These are phyloP conservation scores for Eulemur rufifrons DNA, from an alignment of 2,113 vertebrate species.

Conservation along the genomic window DNA sequence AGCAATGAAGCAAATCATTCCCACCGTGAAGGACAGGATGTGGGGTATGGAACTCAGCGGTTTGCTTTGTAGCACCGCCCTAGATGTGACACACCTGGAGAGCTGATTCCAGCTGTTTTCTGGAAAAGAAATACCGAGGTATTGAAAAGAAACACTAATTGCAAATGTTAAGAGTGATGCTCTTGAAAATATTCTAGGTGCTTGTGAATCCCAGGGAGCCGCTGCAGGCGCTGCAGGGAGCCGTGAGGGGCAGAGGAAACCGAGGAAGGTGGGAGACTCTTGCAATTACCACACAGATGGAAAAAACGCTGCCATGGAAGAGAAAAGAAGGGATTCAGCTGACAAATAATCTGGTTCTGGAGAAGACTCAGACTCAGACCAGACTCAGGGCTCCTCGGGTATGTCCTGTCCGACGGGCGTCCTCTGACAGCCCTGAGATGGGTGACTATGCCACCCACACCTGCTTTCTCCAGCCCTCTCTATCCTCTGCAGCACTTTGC, in stretches of 20 bases:
- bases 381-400: background rate
- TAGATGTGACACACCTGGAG: background rate
- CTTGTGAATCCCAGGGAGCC: background rate
- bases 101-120: background rate
- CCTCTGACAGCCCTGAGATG: no score
- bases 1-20: no score
- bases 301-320: accelerated
- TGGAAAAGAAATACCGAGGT: background rate
- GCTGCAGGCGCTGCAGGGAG: no score
- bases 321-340: background rate
- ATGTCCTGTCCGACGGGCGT: accelerated
- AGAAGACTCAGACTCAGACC: background rate
- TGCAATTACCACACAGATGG: no score
- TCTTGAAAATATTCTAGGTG: accelerated
- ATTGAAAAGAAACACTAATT: background rate
- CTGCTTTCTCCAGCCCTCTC: background rate
- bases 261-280: background rate
- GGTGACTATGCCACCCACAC: accelerated
- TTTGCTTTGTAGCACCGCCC: background rate
- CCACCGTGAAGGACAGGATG: background rate
- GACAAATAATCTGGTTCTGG: background rate
- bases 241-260: accelerated
- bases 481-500: background rate
- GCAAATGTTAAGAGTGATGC: no score
- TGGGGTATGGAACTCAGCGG: background rate